Base-by-base conservation (phyloP, 2,113 vertebrate species). In the Phocoena phocoena region DNA sequence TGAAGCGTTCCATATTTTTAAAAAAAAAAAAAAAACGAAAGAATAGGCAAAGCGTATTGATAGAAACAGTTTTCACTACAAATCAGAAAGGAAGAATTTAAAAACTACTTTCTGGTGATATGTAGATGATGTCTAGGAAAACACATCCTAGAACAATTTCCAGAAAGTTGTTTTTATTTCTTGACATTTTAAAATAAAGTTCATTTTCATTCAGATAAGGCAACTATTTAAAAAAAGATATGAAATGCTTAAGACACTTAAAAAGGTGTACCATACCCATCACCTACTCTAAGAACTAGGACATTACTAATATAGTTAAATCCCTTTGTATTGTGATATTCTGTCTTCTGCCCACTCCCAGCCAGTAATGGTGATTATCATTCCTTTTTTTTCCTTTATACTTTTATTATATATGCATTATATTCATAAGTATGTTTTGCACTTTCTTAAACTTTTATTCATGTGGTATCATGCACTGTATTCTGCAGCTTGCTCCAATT, bases 91-190 rank as follows among this genome's bases (percentile, higher is more conserved):
- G 93, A 73, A 60, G 23, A 94, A 73, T 83, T 87, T 77, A 41
- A 96, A 82, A 91, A 81, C 26, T 94, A 41, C 28, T 94, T 20
- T 94, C 92, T 71, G 83, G 60, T 94, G 44, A 67, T 91, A 73
- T 71, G 85, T 95, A 67, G 41, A 10, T 88, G 60, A 44, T 93
- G 12, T 82, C 28, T 83, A 79, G 53, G 25, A 55, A 87, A 50
- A 93, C 38, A 60, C 21, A 77, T 79, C 28, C 3, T 73, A 58
- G 25, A 86, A 73, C 23, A 58, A 33, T 67, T 90, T 90, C 26
- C 25, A 88, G 44, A 88, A 95, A 36, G 41, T 82, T 86, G 21
- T 94, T 62, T 77, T 95, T 95, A 83, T 89, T 89, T 95, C 38
- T 85, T 88, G 44, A 89, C 38, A 67, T 76, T 65, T 81, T 77